Evolutionary conservation across 2,797 vertebrate species (phyloP).

Genomic region (Anas bernieri): DNA sequence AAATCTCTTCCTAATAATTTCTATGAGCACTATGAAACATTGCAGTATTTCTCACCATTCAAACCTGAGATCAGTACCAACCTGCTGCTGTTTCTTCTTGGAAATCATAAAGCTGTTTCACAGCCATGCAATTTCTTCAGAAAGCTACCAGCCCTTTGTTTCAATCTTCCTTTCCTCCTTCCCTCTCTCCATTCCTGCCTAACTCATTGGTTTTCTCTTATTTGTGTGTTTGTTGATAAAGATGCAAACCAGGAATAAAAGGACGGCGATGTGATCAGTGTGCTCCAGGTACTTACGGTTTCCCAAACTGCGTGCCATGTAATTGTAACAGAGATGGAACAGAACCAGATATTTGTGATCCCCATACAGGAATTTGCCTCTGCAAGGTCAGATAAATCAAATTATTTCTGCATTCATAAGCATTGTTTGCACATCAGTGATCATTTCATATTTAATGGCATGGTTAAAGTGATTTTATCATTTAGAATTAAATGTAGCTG

Average conservation of each 20-base stretch:
- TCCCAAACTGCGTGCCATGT: slow-evolving; percentile 88
- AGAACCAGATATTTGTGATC: slow-evolving; percentile 82
- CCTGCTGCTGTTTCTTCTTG: background rate
- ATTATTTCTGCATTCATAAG: slow-evolving; percentile 35
- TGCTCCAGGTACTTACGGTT: slow-evolving; percentile 83
- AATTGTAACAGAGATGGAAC: slow-evolving; percentile 85
- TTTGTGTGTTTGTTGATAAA: slow-evolving; percentile 64
- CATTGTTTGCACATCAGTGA: background rate
- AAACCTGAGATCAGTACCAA: background rate
- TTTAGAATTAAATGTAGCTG: background rate
- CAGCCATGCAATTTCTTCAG: background rate
- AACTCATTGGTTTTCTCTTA: background rate
- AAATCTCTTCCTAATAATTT: background rate
- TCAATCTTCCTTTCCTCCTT: background rate
- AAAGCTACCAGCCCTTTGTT: background rate
- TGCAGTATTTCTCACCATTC: background rate
- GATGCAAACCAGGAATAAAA: slow-evolving; percentile 88
- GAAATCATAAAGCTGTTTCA: background rate
- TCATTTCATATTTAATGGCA: background rate
- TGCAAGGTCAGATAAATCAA: slow-evolving; percentile 86
- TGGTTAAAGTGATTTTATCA: background rate
- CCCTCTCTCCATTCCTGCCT: background rate
- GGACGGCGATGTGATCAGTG: slow-evolving; percentile 91
- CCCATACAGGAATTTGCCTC: slow-evolving; percentile 86
- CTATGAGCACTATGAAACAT: background rate